phyloP scores from a whole-genome alignment of 2,797 vertebrate genomes.

The Peromyscus melanophrys region DNA sequence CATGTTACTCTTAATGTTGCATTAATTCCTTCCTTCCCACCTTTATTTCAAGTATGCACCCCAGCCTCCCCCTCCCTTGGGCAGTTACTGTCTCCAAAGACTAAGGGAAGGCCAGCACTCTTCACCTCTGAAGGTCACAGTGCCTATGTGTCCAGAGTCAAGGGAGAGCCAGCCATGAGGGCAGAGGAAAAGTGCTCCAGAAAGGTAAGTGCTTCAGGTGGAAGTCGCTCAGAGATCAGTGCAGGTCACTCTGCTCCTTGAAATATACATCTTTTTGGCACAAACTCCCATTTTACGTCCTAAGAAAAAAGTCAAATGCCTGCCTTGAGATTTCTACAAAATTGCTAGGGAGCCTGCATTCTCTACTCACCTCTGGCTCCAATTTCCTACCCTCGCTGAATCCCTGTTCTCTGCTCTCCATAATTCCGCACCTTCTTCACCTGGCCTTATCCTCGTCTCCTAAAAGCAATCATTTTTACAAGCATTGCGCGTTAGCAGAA shows the following conservation, averaged over 20 bases:
- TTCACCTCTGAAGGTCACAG: neutral
- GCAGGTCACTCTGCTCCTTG: neutral
- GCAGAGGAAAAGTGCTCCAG: neutral
- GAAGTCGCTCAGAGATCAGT: neutral
- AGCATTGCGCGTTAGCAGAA: neutral
- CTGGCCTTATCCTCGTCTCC: neutral
- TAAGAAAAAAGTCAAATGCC: neutral
- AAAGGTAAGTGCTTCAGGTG: neutral
- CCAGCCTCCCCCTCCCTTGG: neutral
- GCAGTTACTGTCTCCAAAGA: neutral
- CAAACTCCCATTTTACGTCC: neutral
- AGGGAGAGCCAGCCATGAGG: neutral
- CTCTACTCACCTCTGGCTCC: conserved; percentile 57
- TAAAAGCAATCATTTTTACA: conserved; percentile 64
- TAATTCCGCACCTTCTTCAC: conserved; percentile 30
- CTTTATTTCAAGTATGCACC: neutral
- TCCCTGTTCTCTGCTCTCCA: conserved; percentile 54
- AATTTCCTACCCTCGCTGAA: conserved; percentile 5
- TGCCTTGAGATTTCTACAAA: conserved; percentile 43
- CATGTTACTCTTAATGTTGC: neutral
- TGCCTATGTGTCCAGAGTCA: neutral
- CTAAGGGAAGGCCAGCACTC: neutral
- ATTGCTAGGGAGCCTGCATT: conserved; percentile 31
- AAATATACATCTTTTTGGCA: conserved; percentile 23
- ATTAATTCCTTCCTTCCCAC: neutral